Conservation (phyloP, 2,797 vertebrate species). For the Enteromius radiatus region DNA sequence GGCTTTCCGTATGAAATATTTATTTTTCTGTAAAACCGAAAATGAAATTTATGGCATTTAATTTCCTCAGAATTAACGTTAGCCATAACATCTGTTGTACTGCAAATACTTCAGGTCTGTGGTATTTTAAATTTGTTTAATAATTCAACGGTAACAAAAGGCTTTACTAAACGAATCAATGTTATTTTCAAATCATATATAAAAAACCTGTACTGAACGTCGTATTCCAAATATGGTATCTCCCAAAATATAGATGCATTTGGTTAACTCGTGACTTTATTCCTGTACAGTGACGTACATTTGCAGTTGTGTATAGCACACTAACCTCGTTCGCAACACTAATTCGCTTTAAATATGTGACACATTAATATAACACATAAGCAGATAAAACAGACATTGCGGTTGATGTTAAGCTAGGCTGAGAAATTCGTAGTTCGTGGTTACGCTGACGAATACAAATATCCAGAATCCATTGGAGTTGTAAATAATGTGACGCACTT, state of each 20-base stretch:
- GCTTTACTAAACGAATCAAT: neutral
- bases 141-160: neutral
- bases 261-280: neutral
- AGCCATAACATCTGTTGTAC: too few relatives aligned
- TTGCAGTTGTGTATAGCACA: neutral
- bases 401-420: neutral
- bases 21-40: neutral
- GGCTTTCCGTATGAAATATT: neutral
- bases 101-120: neutral
- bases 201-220: neutral
- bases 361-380: neutral
- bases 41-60: neutral
- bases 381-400: neutral
- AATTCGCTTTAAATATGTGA: neutral
- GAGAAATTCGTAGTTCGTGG: neutral
- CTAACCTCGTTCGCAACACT: neutral
- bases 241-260: neutral
- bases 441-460: neutral
- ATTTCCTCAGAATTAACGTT: too few relatives aligned
- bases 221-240: neutral
- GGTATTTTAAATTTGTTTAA: neutral
- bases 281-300: neutral
- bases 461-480: neutral
- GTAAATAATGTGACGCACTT: constrained; percentile 45
- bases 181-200: neutral